Conservation (phyloP, 2,797 vertebrate genomes). For the Dallia pectoralis region DNA sequence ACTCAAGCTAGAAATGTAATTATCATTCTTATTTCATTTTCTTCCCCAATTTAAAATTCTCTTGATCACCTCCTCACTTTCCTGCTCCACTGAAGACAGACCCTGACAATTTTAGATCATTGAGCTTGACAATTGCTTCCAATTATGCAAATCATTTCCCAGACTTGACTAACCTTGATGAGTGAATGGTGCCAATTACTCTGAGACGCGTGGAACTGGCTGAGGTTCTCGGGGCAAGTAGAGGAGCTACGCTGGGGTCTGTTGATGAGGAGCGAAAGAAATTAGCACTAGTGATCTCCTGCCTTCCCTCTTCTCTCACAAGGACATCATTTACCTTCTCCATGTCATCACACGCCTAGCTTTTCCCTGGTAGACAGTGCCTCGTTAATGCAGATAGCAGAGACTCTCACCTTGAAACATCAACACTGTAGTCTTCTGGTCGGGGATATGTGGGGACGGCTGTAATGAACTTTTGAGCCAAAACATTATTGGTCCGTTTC, state of each 20-base stretch:
- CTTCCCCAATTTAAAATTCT: background rate
- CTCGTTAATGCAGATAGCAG: background rate
- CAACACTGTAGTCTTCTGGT: background rate
- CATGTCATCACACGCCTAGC: background rate
- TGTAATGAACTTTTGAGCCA: background rate
- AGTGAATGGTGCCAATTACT: constrained; percentile 38
- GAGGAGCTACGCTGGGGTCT: constrained; percentile 21
- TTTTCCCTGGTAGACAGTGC: constrained; percentile 1
- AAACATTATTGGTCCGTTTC: background rate
- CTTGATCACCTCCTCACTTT: background rate
- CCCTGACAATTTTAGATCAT: constrained; percentile 44
- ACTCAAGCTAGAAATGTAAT: background rate
- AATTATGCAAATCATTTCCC: constrained; percentile 45
- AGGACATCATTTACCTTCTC: background rate
- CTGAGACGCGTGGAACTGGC: background rate
- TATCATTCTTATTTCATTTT: background rate
- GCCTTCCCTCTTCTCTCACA: background rate
- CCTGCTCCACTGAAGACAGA: constrained; percentile 31
- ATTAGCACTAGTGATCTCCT: background rate
- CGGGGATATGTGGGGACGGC: background rate
- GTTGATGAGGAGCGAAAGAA: background rate
- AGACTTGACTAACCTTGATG: constrained; percentile 40
- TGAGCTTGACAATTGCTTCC: constrained; percentile 57
- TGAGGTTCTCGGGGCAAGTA: background rate
- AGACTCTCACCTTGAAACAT: background rate